Evolutionary conservation across 2,888 invertebrate species (phyloP), one percentile per base, ranked within the genome.

Genomic region (Penaeus monodon): DNA sequence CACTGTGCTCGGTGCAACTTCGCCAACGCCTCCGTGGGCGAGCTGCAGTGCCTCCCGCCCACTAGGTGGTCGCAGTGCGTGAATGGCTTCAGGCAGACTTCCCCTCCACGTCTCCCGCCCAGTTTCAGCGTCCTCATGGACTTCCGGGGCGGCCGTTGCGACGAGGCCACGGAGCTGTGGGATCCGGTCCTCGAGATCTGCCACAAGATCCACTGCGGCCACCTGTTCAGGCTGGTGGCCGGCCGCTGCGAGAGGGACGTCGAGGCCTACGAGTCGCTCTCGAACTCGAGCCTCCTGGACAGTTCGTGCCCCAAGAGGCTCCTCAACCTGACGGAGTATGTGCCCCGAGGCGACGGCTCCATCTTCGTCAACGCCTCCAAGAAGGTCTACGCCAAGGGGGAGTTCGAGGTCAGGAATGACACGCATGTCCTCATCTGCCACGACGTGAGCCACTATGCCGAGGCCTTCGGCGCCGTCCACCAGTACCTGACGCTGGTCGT

Each of bases 401-500:
- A 91, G 49, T 91, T 91, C 64, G 91, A 91, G 79, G n/a, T 89
- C 38, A 87, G 89, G 80, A 91, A 91, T 63, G 88, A 89, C 12
- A 89, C 88, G 1, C 89, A 90, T 6, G 84, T 91, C 33, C 89
- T 91, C 17, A 89, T 91, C 64, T 91, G 91, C 82, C 90, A 90
- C 14, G 85, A 87, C 44, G 88, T 89, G 22, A 88, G 84, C 64
- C 76, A 88, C 27, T 88, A 81, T 24, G 44, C 65, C 49, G 81
- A 85, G 12, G 88, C 88, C 4, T 91, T 91, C 84, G 91, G 91
- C 3, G 80, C 85, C 12, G 84, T 89, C 4, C 91, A 92, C 66
- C 89, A 90, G 44, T 91, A 91, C 84, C 49, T 93, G 22, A 92
- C 93, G 17, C 87, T 91, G 8, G 89, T 92, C 22, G 92, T 92